Conservation (phyloP, 2,113 vertebrate genomes). For the Callopanchax toddi region DNA sequence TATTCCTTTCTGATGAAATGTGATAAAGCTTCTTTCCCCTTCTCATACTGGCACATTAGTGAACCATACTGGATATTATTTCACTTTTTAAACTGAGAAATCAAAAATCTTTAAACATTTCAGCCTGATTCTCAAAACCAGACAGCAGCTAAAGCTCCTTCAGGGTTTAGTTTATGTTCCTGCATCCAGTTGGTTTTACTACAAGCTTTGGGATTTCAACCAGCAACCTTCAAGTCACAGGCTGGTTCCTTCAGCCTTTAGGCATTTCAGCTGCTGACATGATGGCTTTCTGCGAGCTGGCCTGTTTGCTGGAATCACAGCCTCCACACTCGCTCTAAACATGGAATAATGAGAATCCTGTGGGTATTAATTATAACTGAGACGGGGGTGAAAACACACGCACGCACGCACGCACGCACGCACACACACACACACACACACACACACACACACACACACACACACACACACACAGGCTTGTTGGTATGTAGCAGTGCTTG, state of each 20-base stretch:
- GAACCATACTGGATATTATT: too few relatives aligned
- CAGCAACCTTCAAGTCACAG: slow-evolving; percentile 18
- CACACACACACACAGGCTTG: slow-evolving; percentile 2
- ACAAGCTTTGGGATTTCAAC: slow-evolving; percentile 36
- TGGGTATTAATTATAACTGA: slow-evolving; percentile 64
- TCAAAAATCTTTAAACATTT: too few relatives aligned
- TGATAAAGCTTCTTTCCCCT: too few relatives aligned
- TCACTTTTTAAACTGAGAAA: too few relatives aligned
- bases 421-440: slow-evolving; percentile 22
- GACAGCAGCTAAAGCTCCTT: slow-evolving; percentile 23
- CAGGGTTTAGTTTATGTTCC: slow-evolving; percentile 6
- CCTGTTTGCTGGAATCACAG: slow-evolving; percentile 50
- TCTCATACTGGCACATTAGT: too few relatives aligned
- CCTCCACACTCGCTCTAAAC: slow-evolving; percentile 40
- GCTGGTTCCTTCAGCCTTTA: slow-evolving; percentile 9
- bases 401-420: slow-evolving; percentile 14
- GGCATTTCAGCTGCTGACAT: slow-evolving; percentile 39
- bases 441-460: slow-evolving; percentile 24
- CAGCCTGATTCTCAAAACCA: background rate
- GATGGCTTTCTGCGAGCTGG: background rate
- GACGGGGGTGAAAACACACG: background rate
- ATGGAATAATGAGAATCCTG: slow-evolving; percentile 60
- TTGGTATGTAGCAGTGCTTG: slow-evolving; percentile 3
- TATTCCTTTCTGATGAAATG: too few relatives aligned
- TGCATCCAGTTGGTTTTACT: background rate